Conservation (phyloP, 2,113 vertebrate species). For the Chionodraco myersi region DNA sequence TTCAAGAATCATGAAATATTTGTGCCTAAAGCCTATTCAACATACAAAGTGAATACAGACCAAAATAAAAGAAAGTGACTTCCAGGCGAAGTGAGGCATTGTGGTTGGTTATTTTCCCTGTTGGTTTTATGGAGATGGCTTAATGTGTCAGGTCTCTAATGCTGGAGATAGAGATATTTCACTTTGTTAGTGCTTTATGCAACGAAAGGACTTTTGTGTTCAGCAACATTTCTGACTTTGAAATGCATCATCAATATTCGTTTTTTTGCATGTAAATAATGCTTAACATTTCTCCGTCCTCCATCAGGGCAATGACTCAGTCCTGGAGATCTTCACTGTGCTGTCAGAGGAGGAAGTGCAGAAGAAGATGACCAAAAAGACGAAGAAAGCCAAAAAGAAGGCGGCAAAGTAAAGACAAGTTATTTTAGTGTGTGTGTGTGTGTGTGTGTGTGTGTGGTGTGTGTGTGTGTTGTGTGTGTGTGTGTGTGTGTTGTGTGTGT, state of each 20-base stretch:
- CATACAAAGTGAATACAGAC: no score
- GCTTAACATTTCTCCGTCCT: not conserved
- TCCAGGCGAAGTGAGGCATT: no score
- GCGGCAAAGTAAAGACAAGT: slow-evolving; percentile 69
- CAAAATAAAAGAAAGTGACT: no score
- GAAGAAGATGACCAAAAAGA: slow-evolving; percentile 90
- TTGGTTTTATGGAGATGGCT: not conserved
- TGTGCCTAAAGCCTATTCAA: not conserved
- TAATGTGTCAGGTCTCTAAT: not conserved
- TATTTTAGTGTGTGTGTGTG: not conserved
- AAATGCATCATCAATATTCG: no score
- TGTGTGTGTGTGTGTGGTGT: no score
- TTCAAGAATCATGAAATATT: not conserved
- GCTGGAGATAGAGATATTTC: not conserved
- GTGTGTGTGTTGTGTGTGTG: no score
- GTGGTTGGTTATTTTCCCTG: not conserved
- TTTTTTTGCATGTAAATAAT: no score
- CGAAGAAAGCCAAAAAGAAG: slow-evolving; percentile 93
- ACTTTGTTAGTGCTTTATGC: not conserved
- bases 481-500: no score
- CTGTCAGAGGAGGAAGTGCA: slow-evolving; percentile 89
- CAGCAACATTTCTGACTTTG: not conserved
- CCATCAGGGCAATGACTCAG: slow-evolving; percentile 88
- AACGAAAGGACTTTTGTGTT: not conserved
- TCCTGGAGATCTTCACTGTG: slow-evolving; percentile 91